Evolutionary conservation across 2,888 invertebrate genomes (phyloP), one percentile per base, ranked within the genome.

Genomic region (Sesamia inferens): DNA sequence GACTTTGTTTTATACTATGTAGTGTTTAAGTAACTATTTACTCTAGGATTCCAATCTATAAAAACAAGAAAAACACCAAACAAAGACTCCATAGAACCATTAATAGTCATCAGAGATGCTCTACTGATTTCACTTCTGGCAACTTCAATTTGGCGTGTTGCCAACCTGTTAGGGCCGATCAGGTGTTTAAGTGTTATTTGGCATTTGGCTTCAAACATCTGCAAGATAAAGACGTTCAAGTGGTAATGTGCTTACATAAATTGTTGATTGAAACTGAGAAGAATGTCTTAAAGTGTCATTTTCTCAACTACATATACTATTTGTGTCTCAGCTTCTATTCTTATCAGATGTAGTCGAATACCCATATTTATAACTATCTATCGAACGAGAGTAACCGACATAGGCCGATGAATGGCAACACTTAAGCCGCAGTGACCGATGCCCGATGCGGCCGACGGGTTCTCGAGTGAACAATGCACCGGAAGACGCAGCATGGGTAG

Each of bases 171-270:
- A 89, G 84, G 83, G 80, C 80, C 78, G 73, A 88, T 90, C 89
- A 89, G 90, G 89, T 90, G 90, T 89, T 86, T 86, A 88, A 87
- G 86, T 87, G 87, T 77, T 88, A 86, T 85, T 82, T 85, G 86
- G 87, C 84, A 89, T 90, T 89, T 87, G 76, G 74, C 81, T 80
- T 68, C 65, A 24, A 81, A 78, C 74, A 78, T 81, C 64, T 81
- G 73, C 68, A 63, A 76, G 77, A 88, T 86, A 76, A 76, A 75
- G 68, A 71, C 65, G 71, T 61, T 71, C 62, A 62, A 70, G 71
- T 77, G 74, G 77, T 81, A 72, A 81, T 74, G 74, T 63, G 75
- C 63, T 78, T 76, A 74, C 64, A 79, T 78, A 80, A 78, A 76
- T 24, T 64, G 47, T 64, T 79, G 59, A 57, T 76, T 74, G 70